A percentile compares a stretch with the other conserved stretches of the same genome.
phyloP scores from a whole-genome alignment of 2,797 vertebrate species.

The Pachyuromys duprasi region DNA sequence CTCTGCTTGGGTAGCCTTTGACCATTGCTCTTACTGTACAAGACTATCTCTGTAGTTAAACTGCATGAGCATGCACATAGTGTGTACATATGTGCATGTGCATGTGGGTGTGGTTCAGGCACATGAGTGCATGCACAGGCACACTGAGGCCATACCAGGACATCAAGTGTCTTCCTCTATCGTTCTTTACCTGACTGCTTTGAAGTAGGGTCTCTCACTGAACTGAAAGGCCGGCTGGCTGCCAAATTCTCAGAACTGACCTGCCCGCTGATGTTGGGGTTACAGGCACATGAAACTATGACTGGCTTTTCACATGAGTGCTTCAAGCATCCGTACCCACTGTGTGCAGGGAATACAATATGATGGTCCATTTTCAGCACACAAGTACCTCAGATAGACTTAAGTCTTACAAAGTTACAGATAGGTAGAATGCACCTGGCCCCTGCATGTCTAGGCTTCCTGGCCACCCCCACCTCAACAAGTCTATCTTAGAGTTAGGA shows the following conservation, averaged over 20 bases:
- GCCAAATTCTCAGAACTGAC: neutral
- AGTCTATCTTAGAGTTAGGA: neutral
- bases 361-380: neutral
- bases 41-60: neutral
- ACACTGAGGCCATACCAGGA: neutral
- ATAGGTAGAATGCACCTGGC: neutral
- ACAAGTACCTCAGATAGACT: neutral
- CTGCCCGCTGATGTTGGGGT: neutral
- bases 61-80: neutral
- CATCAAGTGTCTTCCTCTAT: neutral
- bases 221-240: neutral
- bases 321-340: neutral
- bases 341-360: neutral
- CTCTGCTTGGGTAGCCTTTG: neutral
- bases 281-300: neutral
- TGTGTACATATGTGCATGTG: too few species aligned
- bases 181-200: neutral
- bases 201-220: neutral
- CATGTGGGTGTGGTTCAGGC: neutral
- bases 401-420: neutral
- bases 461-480: neutral
- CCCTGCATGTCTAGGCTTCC: neutral
- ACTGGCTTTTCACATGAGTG: neutral
- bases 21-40: fast-evolving
- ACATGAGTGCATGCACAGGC: neutral